Base-by-base conservation (phyloP, 92 coral and sea anemone genomes). In the Pocillopora grandis region DNA sequence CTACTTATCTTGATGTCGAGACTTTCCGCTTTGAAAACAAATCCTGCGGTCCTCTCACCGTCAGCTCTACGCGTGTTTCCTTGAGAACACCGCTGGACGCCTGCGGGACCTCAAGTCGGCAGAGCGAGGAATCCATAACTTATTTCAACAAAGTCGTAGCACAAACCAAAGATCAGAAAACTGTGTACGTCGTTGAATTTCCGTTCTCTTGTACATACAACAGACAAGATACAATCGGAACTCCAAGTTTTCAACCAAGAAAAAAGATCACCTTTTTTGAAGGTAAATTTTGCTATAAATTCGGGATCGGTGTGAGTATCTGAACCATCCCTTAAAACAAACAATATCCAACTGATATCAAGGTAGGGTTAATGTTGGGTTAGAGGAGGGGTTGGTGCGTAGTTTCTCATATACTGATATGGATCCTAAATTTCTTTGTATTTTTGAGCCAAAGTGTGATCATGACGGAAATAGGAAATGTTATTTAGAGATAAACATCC, bases 191-290 rank as follows among this genome's bases (percentile, higher is more conserved):
- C 13, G 89, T 94, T 0, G 95, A 94, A 76, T 94, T 94, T 76
- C 98, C 98, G 13, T 94, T 94, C 84, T 92, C 93, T 13, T 94
- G 98, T 61, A 79, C 93, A 12, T 94, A 89, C 67, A 72, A 73
- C 61, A 89, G 87, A 71, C 90, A 76, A 48, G 78, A 91, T n/a
- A 84, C 90, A 5, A 89, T 94, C 78, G 98, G 98, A 49, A 83
- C 68, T 11, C 95, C 98, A 0, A 94, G 98, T 66, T 94, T 94
- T 70, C 98, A 94, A 79, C 87, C 95, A 62, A 79, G 93, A 80
- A 87, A 87, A 78, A 94, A 78, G 72, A 80, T 94, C 66, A 89
- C 92, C 16, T 86, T 76, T 18, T 85, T 89, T 83, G 90, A 94
- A 94, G 98, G 98, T 94, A 76, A 72, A 75, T 42, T 42, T 42